Percentiles rank a stretch among this genome's conserved stretches.
Evolutionary conservation across 1,140 invertebrate genomes (phyloP).

Genomic region (Diachasma alloeum): DNA sequence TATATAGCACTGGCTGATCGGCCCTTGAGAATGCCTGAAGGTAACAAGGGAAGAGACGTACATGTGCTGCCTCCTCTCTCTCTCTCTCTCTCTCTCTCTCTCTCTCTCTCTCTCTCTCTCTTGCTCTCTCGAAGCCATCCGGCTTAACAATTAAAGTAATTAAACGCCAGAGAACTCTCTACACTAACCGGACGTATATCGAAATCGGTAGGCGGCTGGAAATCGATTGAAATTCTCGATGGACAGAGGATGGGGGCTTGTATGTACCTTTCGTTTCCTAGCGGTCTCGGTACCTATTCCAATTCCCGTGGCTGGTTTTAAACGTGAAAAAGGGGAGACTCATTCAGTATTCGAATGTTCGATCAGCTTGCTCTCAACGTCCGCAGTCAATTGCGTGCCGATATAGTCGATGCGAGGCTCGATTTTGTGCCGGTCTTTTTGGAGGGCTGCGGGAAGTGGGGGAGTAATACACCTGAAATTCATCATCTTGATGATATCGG

Average conservation of each 20-base stretch:
- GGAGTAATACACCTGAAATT: background rate
- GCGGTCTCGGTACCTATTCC: background rate
- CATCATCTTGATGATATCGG: background rate
- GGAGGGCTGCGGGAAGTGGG: background rate
- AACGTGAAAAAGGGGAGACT: background rate
- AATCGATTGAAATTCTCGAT: slow-evolving; percentile 11
- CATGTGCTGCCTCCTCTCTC: background rate
- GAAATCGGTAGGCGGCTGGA: background rate
- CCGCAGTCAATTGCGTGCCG: slow-evolving; percentile 3
- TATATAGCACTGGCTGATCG: background rate
- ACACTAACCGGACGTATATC: background rate
- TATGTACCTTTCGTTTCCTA: background rate
- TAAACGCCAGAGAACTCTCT: slow-evolving; percentile 15
- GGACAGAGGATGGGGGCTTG: background rate
- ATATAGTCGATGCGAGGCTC: background rate
- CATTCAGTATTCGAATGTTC: slow-evolving; percentile 15
- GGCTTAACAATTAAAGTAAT: slow-evolving; percentile 27
- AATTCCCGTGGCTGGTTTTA: background rate
- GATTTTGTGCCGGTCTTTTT: background rate
- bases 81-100: too few species aligned
- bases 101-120: too few species aligned
- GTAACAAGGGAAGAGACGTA: background rate
- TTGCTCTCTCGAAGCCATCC: background rate
- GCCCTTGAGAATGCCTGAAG: slow-evolving; percentile 20
- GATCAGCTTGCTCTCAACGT: background rate